Evolutionary conservation across 2,113 vertebrate species (phyloP).

Genomic region (Alethe castanea): DNA sequence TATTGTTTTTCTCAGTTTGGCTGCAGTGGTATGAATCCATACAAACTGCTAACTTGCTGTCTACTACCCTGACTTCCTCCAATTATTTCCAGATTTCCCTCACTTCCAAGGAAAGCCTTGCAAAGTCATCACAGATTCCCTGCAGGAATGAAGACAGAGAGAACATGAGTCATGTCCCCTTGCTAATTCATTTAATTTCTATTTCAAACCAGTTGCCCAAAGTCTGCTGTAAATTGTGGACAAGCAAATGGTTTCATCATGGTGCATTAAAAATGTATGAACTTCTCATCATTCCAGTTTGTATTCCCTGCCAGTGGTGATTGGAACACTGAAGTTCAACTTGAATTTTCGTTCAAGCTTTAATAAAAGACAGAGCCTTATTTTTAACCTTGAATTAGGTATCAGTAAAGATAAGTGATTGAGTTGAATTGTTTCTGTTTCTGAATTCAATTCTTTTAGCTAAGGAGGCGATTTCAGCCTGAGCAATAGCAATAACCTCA

Average conservation of each 20-base stretch:
- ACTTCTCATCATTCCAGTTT: not conserved
- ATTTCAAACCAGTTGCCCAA: not conserved
- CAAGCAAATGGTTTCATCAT: not conserved
- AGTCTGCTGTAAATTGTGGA: not conserved
- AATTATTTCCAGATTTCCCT: not conserved
- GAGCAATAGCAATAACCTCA: not conserved
- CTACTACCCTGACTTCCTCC: not conserved
- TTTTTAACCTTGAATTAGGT: conserved; percentile 19
- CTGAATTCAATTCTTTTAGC: not conserved
- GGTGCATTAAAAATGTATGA: not conserved
- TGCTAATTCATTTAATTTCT: not conserved
- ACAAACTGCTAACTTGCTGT: not conserved
- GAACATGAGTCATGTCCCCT: not conserved
- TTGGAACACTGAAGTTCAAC: not conserved
- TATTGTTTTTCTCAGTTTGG: not conserved
- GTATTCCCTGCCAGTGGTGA: not conserved
- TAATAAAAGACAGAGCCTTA: not conserved
- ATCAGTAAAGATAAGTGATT: not conserved
- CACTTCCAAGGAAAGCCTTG: not conserved
- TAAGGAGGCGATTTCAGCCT: not conserved
- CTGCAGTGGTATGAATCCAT: not conserved
- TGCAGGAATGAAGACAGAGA: not conserved
- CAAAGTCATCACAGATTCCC: not conserved
- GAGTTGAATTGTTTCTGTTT: not conserved
- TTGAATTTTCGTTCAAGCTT: not conserved